A percentile compares a stretch with the other conserved stretches of the same genome.
These are phyloP conservation scores for Microcebus lehilahytsara DNA, from an alignment of 2,113 vertebrate species.

Conservation along the genomic window DNA sequence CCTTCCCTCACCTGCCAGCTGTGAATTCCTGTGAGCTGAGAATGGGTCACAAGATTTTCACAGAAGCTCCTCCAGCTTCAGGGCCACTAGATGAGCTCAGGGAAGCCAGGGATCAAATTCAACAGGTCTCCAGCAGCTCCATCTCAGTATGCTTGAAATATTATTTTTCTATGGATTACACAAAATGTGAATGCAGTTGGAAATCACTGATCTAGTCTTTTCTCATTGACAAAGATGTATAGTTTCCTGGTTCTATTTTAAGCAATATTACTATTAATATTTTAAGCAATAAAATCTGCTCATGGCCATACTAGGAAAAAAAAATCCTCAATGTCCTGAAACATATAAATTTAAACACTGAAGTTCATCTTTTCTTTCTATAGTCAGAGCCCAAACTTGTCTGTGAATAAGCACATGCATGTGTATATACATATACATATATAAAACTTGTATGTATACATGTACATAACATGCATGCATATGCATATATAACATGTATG, in stretches of 20 bases:
- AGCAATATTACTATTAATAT: background rate
- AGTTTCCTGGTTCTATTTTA: background rate
- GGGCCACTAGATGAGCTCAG: too few relatives aligned
- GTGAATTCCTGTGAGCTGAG: background rate
- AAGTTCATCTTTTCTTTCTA: background rate
- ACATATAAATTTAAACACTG: background rate
- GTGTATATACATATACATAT: too few relatives aligned
- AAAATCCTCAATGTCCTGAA: background rate
- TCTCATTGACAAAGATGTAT: background rate
- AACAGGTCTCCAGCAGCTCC: background rate
- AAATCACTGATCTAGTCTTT: background rate
- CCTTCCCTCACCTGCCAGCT: background rate
- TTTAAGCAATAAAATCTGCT: background rate
- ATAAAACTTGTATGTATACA: too few relatives aligned
- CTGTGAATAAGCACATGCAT: background rate
- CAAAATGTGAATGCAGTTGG: background rate
- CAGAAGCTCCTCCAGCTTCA: background rate
- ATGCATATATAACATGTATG: background rate
- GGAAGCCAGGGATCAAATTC: background rate
- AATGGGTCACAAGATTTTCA: too few relatives aligned
- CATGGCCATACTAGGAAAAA: background rate
- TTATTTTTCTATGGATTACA: background rate
- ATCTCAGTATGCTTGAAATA: background rate
- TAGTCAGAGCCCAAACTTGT: background rate
- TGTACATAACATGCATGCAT: background rate